These are phyloP conservation scores for Sciurus carolinensis DNA, from an alignment of 2,797 vertebrate species.

Conservation along the genomic window DNA sequence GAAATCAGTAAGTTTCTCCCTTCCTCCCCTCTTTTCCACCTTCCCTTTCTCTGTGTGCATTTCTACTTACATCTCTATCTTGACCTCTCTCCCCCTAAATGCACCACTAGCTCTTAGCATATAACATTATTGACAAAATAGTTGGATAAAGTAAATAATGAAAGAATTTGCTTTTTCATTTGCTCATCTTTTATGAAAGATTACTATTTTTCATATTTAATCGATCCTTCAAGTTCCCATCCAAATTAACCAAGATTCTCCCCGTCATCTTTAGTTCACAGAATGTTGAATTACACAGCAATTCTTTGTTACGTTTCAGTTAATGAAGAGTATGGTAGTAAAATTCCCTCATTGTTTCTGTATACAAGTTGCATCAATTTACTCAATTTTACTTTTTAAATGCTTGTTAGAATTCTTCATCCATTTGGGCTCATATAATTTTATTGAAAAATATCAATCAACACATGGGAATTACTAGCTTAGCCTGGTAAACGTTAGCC, in stretches of 20 bases:
- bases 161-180: background rate
- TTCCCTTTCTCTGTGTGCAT: no score
- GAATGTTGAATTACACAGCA: background rate
- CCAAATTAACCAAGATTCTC: background rate
- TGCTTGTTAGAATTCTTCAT: slow-evolving; percentile 7
- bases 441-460: slow-evolving; percentile 13
- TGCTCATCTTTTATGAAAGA: background rate
- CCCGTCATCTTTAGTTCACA: background rate
- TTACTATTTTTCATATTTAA: background rate
- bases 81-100: background rate
- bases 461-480: background rate
- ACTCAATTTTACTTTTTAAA: background rate
- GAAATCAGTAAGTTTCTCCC: background rate
- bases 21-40: background rate
- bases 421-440: background rate
- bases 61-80: background rate
- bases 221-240: background rate
- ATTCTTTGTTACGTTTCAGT: slow-evolving; percentile 7
- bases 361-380: background rate
- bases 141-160: background rate
- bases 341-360: background rate
- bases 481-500: slow-evolving; percentile 11
- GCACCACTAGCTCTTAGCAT: background rate
- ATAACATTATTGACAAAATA: background rate
- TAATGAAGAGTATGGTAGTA: background rate